Conservation (phyloP, 2,797 vertebrate species). For the Chromobotia macracanthus region DNA sequence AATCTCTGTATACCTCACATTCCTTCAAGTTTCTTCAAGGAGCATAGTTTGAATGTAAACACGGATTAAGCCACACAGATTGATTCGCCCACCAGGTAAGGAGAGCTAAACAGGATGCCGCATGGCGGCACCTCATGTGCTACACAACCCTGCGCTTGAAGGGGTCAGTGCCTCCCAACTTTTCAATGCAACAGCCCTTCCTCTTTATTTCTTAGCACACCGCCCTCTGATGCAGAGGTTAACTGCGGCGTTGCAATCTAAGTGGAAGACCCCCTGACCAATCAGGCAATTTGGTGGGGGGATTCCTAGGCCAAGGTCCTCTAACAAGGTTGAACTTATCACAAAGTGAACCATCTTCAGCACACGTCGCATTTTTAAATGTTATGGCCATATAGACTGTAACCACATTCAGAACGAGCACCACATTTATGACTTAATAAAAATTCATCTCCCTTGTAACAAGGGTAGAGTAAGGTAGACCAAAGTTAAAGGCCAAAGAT, state of each 20-base stretch:
- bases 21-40: conserved; percentile 39
- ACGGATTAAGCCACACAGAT: conserved; percentile 21
- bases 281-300: conserved; percentile 34
- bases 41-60: conserved; percentile 29
- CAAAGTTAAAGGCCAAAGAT: conserved; percentile 41
- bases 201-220: conserved; percentile 20
- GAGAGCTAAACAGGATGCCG: conserved; percentile 51
- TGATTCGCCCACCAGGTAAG: conserved; percentile 22
- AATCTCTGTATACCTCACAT: conserved; percentile 2
- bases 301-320: conserved; percentile 30
- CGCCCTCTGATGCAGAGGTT: conserved; percentile 68
- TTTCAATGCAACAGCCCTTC: conserved; percentile 2
- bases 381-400: conserved; percentile 34
- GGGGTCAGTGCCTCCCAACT: conserved; percentile 28
- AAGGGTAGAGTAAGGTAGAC: conserved; percentile 28
- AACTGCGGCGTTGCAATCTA: conserved; percentile 40
- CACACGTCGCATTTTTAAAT: conserved; percentile 28
- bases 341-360: conserved; percentile 6
- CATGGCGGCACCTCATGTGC: conserved; percentile 58
- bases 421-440: conserved; percentile 2
- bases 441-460: conserved; percentile 28
- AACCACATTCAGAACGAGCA: conserved; percentile 6
- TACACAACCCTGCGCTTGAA: conserved; percentile 27
- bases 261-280: conserved; percentile 28
- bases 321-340: neutral